These are phyloP conservation scores for Dryoscopus gambensis DNA, from an alignment of 2,113 vertebrate species.

Conservation along the genomic window DNA sequence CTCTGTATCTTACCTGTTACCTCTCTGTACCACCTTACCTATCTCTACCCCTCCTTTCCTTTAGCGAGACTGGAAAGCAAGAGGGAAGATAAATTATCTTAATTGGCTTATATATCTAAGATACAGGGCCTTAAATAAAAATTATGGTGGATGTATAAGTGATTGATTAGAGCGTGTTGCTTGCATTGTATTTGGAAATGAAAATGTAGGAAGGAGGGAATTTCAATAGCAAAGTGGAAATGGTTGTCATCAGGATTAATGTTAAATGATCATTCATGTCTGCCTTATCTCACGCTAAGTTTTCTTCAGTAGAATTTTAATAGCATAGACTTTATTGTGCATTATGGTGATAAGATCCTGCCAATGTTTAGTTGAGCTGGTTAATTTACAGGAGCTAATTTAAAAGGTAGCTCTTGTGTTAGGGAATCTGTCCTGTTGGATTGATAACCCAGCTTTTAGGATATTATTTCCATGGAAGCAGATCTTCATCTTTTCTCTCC, in stretches of 20 bases:
- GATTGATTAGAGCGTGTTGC: constrained; percentile 47
- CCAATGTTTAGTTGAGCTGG: constrained; percentile 1
- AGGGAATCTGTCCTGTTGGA: constrained; percentile 39
- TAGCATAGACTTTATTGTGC: constrained; percentile 41
- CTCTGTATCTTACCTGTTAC: not conserved
- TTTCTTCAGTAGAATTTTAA: constrained; percentile 63
- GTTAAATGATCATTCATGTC: constrained; percentile 50
- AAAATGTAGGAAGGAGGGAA: constrained; percentile 44
- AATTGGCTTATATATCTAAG: not conserved
- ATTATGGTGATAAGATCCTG: constrained; percentile 53
- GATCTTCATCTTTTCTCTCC: not conserved
- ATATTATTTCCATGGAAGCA: constrained; percentile 43
- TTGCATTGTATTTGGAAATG: constrained; percentile 42
- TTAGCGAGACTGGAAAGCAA: not conserved
- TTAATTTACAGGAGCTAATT: constrained; percentile 64
- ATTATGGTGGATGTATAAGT: not conserved
- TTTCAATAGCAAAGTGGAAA: constrained; percentile 17
- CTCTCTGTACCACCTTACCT: not conserved
- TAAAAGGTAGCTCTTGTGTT: constrained; percentile 30
- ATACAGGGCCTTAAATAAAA: constrained; percentile 14
- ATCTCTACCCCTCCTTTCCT: not conserved
- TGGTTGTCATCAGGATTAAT: constrained; percentile 61
- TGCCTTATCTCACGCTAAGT: constrained; percentile 19
- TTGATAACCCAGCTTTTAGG: constrained; percentile 37
- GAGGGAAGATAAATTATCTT: constrained; percentile 2